These are phyloP conservation scores for Philaethria dido DNA, from an alignment of 2,888 invertebrate genomes.

Conservation along the genomic window DNA sequence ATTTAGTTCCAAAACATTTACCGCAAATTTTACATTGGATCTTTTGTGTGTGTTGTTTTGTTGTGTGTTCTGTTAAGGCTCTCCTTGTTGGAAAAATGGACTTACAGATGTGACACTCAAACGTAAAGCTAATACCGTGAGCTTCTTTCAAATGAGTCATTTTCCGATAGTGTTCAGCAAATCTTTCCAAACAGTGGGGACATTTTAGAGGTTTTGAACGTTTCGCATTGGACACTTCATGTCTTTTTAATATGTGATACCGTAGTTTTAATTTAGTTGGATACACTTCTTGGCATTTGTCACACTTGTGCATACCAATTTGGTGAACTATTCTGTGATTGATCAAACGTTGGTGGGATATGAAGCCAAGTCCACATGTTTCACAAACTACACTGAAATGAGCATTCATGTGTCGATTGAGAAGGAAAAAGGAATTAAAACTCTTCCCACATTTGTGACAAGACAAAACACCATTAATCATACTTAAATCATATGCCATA, in stretches of 20 bases:
- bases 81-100: constrained; percentile 65
- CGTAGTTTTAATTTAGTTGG: constrained; percentile 70
- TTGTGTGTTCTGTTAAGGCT: constrained; percentile 73
- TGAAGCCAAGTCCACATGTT: constrained; percentile 74
- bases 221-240: constrained; percentile 67
- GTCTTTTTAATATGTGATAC: constrained; percentile 71
- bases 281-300: constrained; percentile 69
- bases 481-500: constrained; percentile 70
- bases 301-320: constrained; percentile 70
- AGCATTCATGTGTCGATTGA: constrained; percentile 76
- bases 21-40: constrained; percentile 73
- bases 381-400: constrained; percentile 77
- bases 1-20: constrained; percentile 72
- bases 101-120: constrained; percentile 70
- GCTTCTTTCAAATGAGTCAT: constrained; percentile 74
- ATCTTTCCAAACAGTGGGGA: constrained; percentile 73
- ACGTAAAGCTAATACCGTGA: constrained; percentile 71
- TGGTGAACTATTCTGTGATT: constrained; percentile 74
- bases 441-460: constrained; percentile 71
- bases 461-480: constrained; percentile 61
- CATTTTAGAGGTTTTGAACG: constrained; percentile 73
- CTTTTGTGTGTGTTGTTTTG: constrained; percentile 70
- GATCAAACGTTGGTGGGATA: constrained; percentile 71
- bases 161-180: constrained; percentile 73
- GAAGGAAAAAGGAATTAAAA: constrained; percentile 72